Evolutionary conservation across 2,888 invertebrate species (phyloP), one percentile per base, ranked within the genome.

Genomic region (Pseudolycoriella hygida): DNA sequence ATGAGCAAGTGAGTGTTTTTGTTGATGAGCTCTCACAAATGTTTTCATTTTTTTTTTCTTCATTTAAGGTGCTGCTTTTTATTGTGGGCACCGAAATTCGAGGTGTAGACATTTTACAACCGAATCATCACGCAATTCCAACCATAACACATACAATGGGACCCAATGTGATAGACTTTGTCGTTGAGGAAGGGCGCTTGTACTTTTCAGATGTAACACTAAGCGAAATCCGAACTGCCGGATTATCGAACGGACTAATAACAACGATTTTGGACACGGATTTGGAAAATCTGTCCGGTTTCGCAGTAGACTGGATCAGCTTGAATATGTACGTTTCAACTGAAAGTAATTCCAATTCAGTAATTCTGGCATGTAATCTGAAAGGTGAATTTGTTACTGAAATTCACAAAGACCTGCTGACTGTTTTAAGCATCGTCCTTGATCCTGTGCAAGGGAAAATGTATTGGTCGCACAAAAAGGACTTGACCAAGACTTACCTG

Each of bases 251-350:
- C 48, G 78, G 80, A 18, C 69, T 77, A 3, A 74, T 79, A 38
- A 74, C 77, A 55, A 80, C 80, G 14, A 70, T 86, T 47, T 76
- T 83, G 43, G 85, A 86, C 60, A 76, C 80, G 40, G 80, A 78
- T 62, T 60, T 62, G 49, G 58, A 60, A 47, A 64, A 61, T 45
- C 11, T 44, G 15, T 39, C 18, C 39, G 87, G 82, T 2, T 73
- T 90, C 58, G 84, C 85, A 32, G 71, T 89, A 47, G 88, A 90
- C 68, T 85, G 84, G 83, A 72, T 83, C 47, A 81, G 84, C 14
- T 69, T 75, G 40, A 58, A 58, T 41, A 60, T 65, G 61, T 66
- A 59, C 46, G 76, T 86, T 58, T 76, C 78, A 0, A 73, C 76
- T 1, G 67, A 74, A 10, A 37, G 20, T 8, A 67, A 67, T 46